These are phyloP conservation scores for Macrotrachela quadricornifera DNA, from an alignment of 1,140 invertebrate genomes.

Conservation along the genomic window DNA sequence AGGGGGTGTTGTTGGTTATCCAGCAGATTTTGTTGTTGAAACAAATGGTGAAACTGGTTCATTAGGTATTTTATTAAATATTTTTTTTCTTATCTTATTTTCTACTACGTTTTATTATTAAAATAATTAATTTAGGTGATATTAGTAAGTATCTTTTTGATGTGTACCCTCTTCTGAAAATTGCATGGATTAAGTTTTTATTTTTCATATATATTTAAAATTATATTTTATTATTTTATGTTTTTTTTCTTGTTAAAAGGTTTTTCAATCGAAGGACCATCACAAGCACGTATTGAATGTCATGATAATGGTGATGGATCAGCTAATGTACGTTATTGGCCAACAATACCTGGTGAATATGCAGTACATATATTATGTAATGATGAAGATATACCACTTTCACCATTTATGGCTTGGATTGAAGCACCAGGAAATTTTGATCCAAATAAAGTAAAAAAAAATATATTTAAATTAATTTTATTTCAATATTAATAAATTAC, in stretches of 20 bases:
- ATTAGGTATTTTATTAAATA: constrained; percentile 28
- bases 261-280: constrained; percentile 70
- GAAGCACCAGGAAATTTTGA: constrained; percentile 44
- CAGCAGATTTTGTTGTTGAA: constrained; percentile 66
- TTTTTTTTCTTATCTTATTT: no score
- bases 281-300: constrained; percentile 65
- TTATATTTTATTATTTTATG: no score
- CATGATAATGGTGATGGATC: constrained; percentile 68
- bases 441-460: constrained; percentile 40
- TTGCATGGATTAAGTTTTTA: no score
- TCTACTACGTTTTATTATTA: no score
- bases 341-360: constrained; percentile 65
- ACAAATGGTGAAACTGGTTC: constrained; percentile 72
- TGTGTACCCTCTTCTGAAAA: no score
- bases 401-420: constrained; percentile 30
- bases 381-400: constrained; percentile 31
- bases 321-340: constrained; percentile 56
- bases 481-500: no score
- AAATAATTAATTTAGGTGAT: no score
- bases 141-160: no score
- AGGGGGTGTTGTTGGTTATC: constrained; percentile 57
- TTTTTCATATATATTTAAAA: no score
- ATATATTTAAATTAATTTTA: no score
- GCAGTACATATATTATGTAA: constrained; percentile 69
- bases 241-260: constrained; percentile 16